phyloP scores from a whole-genome alignment of 2,113 vertebrate genomes.

The Albula goreensis region DNA sequence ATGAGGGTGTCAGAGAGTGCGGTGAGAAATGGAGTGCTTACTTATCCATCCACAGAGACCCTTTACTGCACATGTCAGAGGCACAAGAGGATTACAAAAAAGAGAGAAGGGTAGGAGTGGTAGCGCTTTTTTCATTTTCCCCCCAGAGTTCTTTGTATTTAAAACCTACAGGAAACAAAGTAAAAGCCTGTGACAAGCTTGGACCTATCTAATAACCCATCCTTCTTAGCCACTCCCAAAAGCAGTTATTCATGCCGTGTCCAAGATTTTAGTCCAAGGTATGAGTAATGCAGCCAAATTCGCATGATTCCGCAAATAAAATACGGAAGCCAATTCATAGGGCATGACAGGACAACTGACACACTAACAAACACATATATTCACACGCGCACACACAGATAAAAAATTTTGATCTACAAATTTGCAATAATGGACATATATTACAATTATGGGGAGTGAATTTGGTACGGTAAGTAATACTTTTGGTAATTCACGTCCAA shows the following conservation, averaged over 20 bases:
- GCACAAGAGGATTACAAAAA: not conserved
- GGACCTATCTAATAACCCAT: not conserved
- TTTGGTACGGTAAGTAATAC: too few relatives aligned
- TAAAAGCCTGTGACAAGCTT: not conserved
- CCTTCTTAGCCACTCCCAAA: not conserved
- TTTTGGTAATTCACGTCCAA: too few relatives aligned
- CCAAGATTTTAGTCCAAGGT: too few relatives aligned
- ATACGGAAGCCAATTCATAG: too few relatives aligned
- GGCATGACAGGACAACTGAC: too few relatives aligned
- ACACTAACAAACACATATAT: too few relatives aligned
- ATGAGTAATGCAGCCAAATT: too few relatives aligned
- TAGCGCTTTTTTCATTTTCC: not conserved
- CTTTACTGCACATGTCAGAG: not conserved
- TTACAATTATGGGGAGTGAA: too few relatives aligned
- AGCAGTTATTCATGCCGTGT: not conserved
- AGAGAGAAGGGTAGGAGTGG: not conserved
- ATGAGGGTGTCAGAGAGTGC: not conserved
- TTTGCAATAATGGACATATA: too few relatives aligned
- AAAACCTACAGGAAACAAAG: not conserved
- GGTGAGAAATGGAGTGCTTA: not conserved
- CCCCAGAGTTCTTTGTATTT: not conserved
- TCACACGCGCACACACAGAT: too few relatives aligned
- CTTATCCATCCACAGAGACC: not conserved
- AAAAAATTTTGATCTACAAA: too few relatives aligned
- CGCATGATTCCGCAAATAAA: too few relatives aligned